Evolutionary conservation across 2,797 vertebrate genomes (phyloP).

Genomic region (Salmo trutta): DNA sequence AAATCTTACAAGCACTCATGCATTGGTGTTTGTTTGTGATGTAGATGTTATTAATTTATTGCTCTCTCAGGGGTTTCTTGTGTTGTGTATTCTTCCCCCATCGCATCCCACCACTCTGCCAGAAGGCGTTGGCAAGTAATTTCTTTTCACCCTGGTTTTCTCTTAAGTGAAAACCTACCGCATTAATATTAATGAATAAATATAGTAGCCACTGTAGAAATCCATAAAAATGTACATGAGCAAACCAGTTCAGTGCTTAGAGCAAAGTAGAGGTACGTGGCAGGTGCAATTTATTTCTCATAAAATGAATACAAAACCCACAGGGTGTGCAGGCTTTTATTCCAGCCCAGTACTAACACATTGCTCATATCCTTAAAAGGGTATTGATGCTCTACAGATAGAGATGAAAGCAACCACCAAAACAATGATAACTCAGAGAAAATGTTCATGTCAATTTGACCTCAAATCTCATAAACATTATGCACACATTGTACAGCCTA

Average conservation of each 20-base stretch:
- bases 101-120: background rate
- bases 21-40: background rate
- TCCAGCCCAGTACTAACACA: background rate
- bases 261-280: no score
- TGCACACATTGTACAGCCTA: background rate
- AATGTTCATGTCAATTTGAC: background rate
- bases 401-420: background rate
- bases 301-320: no score
- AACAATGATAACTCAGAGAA: background rate
- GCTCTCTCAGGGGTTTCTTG: background rate
- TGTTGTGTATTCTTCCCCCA: background rate
- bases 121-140: background rate
- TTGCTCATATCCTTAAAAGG: background rate
- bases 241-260: background rate
- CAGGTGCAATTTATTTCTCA: no score
- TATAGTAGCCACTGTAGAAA: background rate
- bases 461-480: background rate
- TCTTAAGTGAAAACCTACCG: background rate
- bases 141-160: background rate
- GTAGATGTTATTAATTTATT: background rate
- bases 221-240: background rate
- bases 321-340: no score
- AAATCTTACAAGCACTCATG: background rate
- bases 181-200: background rate
- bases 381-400: background rate